These are phyloP conservation scores for Halcyon senegalensis DNA, from an alignment of 2,113 vertebrate genomes.

Conservation along the genomic window DNA sequence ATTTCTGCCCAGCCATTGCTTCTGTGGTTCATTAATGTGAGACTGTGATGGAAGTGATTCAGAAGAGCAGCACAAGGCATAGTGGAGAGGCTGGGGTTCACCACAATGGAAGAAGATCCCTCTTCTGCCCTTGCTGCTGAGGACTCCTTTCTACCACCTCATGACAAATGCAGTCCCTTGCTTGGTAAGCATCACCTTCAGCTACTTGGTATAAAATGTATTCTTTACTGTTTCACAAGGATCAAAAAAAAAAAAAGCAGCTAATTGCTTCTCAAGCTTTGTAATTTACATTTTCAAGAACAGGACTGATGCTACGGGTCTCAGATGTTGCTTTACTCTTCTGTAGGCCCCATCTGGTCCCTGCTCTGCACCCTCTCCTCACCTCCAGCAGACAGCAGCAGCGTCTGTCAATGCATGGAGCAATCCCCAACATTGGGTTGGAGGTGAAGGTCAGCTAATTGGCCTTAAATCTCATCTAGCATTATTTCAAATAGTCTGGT, in stretches of 20 bases:
- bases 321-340: background rate
- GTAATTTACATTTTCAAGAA: background rate
- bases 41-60: background rate
- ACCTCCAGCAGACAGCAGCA: accelerated
- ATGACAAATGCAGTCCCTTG: background rate
- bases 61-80: background rate
- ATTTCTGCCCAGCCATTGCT: background rate
- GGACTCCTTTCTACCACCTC: background rate
- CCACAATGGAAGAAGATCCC: accelerated
- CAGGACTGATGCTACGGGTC: background rate
- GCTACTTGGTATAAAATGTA: background rate
- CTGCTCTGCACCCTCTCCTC: background rate
- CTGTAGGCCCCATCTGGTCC: accelerated
- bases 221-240: background rate
- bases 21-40: background rate
- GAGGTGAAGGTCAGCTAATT: background rate
- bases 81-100: background rate
- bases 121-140: background rate
- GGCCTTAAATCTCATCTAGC: background rate
- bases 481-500: background rate
- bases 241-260: no score
- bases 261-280: background rate
- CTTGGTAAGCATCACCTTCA: background rate
- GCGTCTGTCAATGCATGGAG: accelerated
- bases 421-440: accelerated